phyloP scores from a whole-genome alignment of 2,113 vertebrate genomes.

The Xenotilapia caudafasciata region DNA sequence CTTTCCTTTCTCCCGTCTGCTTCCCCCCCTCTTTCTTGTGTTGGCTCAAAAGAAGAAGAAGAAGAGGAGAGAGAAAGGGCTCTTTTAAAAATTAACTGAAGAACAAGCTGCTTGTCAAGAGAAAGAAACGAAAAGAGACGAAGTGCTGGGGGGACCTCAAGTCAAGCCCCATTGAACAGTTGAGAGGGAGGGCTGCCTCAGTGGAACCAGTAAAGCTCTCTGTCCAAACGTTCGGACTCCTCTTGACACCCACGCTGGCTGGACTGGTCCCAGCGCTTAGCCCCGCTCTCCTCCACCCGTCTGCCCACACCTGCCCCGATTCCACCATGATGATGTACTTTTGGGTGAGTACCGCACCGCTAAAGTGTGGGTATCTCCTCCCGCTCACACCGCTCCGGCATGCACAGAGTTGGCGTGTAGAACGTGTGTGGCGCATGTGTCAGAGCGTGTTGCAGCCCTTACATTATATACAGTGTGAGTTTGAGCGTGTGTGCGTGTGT shows the following conservation, averaged over 20 bases:
- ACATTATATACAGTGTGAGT: not conserved
- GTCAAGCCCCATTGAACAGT: slow-evolving; percentile 50
- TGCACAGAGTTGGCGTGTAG: not conserved
- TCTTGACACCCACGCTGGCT: slow-evolving; percentile 29
- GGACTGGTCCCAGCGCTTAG: slow-evolving; percentile 48
- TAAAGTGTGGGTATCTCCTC: not conserved
- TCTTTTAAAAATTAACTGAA: slow-evolving; percentile 37
- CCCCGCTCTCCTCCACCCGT: slow-evolving; percentile 10
- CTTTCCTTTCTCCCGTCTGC: slow-evolving; percentile 11
- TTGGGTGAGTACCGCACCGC: slow-evolving; percentile 68
- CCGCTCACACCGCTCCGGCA: not conserved
- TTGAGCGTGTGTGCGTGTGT: not conserved
- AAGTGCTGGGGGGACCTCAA: slow-evolving; percentile 11
- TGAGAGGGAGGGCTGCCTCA: slow-evolving; percentile 50
- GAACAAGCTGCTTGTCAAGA: slow-evolving; percentile 18
- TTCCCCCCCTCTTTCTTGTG: not conserved
- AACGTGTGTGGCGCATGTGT: not conserved
- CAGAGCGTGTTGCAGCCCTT: not conserved
- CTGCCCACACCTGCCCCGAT: slow-evolving; percentile 28
- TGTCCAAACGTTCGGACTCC: slow-evolving; percentile 37
- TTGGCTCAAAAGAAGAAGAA: slow-evolving; percentile 38
- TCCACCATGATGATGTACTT: slow-evolving; percentile 78
- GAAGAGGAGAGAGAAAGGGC: not conserved
- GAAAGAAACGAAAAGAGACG: not conserved
- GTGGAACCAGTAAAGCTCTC: slow-evolving; percentile 35